phyloP scores from a whole-genome alignment of 2,113 vertebrate genomes.

The Mirounga angustirostris region DNA sequence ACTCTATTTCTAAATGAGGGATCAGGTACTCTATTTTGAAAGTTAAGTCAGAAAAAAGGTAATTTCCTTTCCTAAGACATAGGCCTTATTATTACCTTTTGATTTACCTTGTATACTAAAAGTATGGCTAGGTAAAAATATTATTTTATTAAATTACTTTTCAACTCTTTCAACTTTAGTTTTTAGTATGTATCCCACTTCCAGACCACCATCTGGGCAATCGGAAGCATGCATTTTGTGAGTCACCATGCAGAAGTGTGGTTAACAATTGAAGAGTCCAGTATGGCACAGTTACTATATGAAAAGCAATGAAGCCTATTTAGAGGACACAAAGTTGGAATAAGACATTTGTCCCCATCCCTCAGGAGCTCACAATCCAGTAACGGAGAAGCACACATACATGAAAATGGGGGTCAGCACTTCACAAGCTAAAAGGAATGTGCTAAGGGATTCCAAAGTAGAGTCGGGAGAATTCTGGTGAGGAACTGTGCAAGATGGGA shows the following conservation, averaged over 20 bases:
- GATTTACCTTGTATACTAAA: constrained; percentile 22
- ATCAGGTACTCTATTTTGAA: background rate
- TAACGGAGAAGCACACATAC: background rate
- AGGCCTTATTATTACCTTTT: constrained; percentile 13
- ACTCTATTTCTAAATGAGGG: constrained; percentile 43
- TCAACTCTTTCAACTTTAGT: constrained; percentile 15
- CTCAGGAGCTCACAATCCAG: background rate
- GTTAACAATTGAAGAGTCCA: background rate
- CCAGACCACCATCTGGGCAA: background rate
- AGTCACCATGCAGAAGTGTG: constrained; percentile 20
- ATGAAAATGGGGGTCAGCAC: background rate
- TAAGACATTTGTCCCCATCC: background rate
- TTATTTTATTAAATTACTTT: constrained; percentile 47
- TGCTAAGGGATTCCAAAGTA: background rate
- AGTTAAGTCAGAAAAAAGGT: background rate
- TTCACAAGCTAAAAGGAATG: background rate
- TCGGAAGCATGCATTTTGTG: constrained; percentile 32
- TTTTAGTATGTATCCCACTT: constrained; percentile 38
- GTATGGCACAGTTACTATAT: background rate
- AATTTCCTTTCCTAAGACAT: background rate
- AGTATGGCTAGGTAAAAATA: background rate
- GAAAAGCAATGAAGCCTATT: background rate
- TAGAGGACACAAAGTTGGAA: background rate
- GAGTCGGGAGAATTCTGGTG: background rate
- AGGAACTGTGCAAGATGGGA: background rate